Evolutionary conservation across 2,113 vertebrate species (phyloP), one percentile per base, ranked within the genome.

Genomic region (Tachysurus vachellii): DNA sequence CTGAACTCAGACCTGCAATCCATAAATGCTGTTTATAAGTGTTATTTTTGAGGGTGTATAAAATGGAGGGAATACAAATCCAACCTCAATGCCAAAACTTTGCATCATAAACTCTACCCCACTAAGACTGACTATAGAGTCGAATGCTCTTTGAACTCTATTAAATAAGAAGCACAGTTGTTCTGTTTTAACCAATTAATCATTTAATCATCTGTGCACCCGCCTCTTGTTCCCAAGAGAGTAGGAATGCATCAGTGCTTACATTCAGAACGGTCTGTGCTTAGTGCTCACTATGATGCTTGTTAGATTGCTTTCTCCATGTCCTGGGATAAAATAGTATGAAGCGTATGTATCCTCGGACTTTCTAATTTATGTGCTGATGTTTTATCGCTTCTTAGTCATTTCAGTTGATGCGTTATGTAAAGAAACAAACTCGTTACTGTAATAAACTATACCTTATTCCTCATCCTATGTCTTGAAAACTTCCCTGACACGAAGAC

Each of bases 51-150:
- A 68, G 81, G 26, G 68, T 61, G 68, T 36, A 47, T 66, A 57
- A 76, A 70, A 66, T 81, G 87, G 77, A 81, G 70, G 77, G 76
- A 86, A 90, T 87, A 77, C 44, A 88, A 84, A 88, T 88, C 12
- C 14, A 57, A 47, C 68, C 57, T 88, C 44, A 5, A 81, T 86
- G 73, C 85, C 42, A 53, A 66, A 47, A 79, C 84, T 88, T 90
- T 90, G 87, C 85, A 88, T 85, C 68, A 77, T 85, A 90, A 87
- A 88, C 87, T 90, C 61, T 66, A 70, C 59, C 84, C 84, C 80
- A 66, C 16, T 42, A 57, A 61, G 61, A 50, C 56, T 56, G 70
- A 31, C 83, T 75, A n/a, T 47, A 16, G 26, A 66, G 84, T 53
- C 61, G 64, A n/a, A 23, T 44, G 12, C 31, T 64, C 42, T 13